Conservation (phyloP, 2,888 invertebrate genomes). For the Graphium colonna region DNA sequence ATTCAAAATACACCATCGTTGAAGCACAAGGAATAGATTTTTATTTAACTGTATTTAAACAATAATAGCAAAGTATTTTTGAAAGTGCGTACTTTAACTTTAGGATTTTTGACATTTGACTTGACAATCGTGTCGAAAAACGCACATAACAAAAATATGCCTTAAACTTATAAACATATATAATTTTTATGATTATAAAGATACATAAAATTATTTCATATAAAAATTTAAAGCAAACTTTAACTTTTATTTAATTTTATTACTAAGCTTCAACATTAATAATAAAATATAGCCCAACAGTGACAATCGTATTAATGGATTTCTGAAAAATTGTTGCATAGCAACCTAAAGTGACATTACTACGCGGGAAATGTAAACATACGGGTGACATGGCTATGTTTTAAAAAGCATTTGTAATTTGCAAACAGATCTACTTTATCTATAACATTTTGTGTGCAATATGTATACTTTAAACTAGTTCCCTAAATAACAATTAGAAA, state of each 20-base stretch:
- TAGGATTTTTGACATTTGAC: neutral
- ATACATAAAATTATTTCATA: too few relatives aligned
- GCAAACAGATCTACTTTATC: neutral
- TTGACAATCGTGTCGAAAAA: neutral
- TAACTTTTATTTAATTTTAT: too few relatives aligned
- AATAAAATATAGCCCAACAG: too few relatives aligned
- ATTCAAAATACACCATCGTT: conserved; percentile 2
- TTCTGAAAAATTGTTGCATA: conserved; percentile 36
- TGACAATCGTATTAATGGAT: too few relatives aligned
- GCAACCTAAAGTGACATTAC: conserved; percentile 47
- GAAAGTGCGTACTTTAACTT: neutral
- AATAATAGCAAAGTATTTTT: conserved; percentile 2
- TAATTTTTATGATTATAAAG: too few relatives aligned
- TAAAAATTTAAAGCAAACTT: too few relatives aligned
- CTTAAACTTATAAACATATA: too few relatives aligned
- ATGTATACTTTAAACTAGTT: neutral
- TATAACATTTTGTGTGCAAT: neutral
- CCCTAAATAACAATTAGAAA: neutral
- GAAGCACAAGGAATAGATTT: neutral
- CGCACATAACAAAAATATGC: too few relatives aligned
- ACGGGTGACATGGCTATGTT: too few relatives aligned
- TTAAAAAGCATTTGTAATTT: too few relatives aligned
- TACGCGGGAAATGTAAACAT: conserved; percentile 71
- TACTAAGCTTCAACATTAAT: too few relatives aligned
- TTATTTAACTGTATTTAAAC: too few relatives aligned